A percentile compares a stretch with the other conserved stretches of the same genome.
These are phyloP conservation scores for Papilio dardanus DNA, from an alignment of 1,140 invertebrate species.

Conservation along the genomic window DNA sequence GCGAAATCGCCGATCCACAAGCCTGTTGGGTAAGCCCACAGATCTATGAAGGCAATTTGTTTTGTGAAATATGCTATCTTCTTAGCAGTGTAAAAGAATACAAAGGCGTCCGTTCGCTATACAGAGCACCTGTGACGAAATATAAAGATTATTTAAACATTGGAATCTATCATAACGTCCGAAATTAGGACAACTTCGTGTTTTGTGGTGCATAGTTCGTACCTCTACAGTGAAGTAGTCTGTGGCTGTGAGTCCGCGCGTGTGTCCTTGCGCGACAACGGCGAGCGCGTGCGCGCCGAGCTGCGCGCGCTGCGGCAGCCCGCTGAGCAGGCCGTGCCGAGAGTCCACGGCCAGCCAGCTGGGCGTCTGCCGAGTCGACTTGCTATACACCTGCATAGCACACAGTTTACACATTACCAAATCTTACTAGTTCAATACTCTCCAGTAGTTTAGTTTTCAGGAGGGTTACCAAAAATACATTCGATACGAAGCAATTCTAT, in stretches of 20 bases:
- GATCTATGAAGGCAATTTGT: neutral
- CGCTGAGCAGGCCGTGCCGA: constrained; percentile 78
- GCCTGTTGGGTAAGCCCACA: too few relatives aligned
- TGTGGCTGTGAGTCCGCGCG: constrained; percentile 69
- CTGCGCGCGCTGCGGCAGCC: constrained; percentile 73
- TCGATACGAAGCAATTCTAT: too few relatives aligned
- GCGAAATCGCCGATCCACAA: too few relatives aligned
- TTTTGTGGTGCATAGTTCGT: neutral
- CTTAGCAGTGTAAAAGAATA: constrained; percentile 21
- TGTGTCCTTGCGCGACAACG: constrained; percentile 72
- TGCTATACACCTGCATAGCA: constrained; percentile 66
- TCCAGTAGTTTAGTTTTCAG: too few relatives aligned
- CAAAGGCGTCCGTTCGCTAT: neutral
- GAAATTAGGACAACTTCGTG: too few relatives aligned
- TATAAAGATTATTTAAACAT: too few relatives aligned
- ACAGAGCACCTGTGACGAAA: too few relatives aligned
- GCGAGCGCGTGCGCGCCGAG: constrained; percentile 74
- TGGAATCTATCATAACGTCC: too few relatives aligned
- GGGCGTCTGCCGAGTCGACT: constrained; percentile 70
- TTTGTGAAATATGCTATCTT: neutral
- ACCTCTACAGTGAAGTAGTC: constrained; percentile 80
- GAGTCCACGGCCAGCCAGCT: constrained; percentile 79
- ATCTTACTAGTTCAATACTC: too few relatives aligned
- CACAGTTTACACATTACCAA: neutral
- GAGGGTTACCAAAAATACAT: too few relatives aligned